A percentile compares a stretch with the other conserved stretches of the same genome.
These are phyloP conservation scores for Polypedilum pembai DNA, from an alignment of 1,140 invertebrate species.

Conservation along the genomic window DNA sequence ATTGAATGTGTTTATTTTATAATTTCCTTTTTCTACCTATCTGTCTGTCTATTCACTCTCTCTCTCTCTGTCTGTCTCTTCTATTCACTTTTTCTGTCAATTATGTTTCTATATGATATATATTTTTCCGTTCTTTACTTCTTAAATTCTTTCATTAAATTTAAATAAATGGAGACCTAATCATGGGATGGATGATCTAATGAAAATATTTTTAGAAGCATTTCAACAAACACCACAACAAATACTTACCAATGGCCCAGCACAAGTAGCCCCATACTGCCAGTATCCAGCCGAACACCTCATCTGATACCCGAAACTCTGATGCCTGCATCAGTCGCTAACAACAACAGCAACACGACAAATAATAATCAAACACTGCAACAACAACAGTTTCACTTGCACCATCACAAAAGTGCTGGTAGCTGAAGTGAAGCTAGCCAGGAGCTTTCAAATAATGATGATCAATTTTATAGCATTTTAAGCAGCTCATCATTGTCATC, in stretches of 20 bases:
- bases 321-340: constrained; percentile 42
- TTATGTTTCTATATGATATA: not conserved
- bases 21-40: not conserved
- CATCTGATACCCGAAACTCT: constrained; percentile 63
- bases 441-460: constrained; percentile 22
- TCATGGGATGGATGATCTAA: constrained; percentile 22
- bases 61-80: not conserved
- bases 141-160: constrained; percentile 2
- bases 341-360: not conserved
- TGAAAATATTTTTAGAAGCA: constrained; percentile 45
- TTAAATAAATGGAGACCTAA: not conserved
- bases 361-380: not conserved
- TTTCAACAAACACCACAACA: constrained; percentile 51
- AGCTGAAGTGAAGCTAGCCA: constrained; percentile 13
- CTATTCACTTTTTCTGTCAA: not conserved
- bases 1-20: not conserved
- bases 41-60: not conserved
- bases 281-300: constrained; percentile 59
- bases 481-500: not conserved
- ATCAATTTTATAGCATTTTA: not conserved
- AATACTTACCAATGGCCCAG: constrained; percentile 58
- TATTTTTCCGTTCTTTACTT: constrained; percentile 10
- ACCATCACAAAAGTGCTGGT: constrained; percentile 23
- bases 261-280: constrained; percentile 58
- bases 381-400: not conserved